These are phyloP conservation scores for Hermatobates lingyangjiaoensis DNA, from an alignment of 1,140 invertebrate species.

Conservation along the genomic window DNA sequence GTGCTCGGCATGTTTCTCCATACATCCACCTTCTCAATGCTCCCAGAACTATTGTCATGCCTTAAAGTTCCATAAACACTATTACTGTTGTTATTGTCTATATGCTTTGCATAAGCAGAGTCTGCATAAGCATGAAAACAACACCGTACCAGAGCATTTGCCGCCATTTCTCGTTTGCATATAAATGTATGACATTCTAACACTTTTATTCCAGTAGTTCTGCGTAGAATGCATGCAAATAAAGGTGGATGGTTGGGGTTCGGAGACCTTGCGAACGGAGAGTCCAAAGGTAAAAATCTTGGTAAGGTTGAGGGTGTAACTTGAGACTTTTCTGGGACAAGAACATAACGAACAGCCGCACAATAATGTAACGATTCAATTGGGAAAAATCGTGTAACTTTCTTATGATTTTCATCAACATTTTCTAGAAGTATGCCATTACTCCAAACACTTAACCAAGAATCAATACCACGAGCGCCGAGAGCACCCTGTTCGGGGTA, in stretches of 20 bases:
- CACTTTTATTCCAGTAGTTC: conserved; percentile 95
- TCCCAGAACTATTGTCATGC: conserved; percentile 20
- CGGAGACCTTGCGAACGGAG: conserved; percentile 77
- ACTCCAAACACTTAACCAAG: conserved; percentile 92
- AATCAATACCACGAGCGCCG: conserved; percentile 81
- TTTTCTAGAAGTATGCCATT: conserved; percentile 92
- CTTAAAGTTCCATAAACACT: conserved; percentile 29
- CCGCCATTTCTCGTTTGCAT: conserved; percentile 85
- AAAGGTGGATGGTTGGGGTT: conserved; percentile 77
- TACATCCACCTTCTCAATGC: conserved; percentile 27
- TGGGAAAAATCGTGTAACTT: conserved; percentile 90
- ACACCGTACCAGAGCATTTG: conserved; percentile 80
- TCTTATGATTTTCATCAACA: conserved; percentile 84
- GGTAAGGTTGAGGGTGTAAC: conserved; percentile 34
- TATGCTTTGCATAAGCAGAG: conserved; percentile 71
- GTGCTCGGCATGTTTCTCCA: conserved; percentile 25
- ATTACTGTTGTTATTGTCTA: conserved; percentile 32
- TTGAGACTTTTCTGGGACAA: conserved; percentile 32
- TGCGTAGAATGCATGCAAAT: conserved; percentile 85
- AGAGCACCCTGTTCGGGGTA: conserved; percentile 79
- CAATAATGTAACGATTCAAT: conserved; percentile 94
- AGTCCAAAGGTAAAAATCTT: conserved; percentile 88
- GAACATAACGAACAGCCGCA: conserved; percentile 71
- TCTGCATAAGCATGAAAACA: conserved; percentile 92
- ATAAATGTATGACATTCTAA: conserved; percentile 98